phyloP scores from a whole-genome alignment of 2,888 invertebrate genomes.

The Drepana falcataria region DNA sequence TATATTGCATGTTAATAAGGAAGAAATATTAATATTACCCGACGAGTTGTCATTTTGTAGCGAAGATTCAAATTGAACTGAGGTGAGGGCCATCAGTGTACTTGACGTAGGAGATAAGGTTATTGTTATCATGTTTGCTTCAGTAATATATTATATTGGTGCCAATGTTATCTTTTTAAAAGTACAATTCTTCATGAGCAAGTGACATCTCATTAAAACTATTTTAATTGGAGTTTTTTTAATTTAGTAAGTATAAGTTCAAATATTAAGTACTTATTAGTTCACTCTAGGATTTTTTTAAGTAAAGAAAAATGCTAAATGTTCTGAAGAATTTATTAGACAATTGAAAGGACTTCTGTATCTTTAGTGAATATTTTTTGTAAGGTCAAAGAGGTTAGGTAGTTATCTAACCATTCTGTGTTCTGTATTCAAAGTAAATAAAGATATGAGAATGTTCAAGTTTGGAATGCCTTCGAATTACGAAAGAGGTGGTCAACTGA shows the following conservation, averaged over 20 bases:
- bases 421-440: background rate
- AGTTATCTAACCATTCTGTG: constrained; percentile 49
- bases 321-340: background rate
- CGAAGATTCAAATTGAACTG: constrained; percentile 58
- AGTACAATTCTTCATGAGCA: constrained; percentile 32
- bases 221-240: background rate
- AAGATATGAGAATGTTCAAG: background rate
- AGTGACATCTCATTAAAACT: constrained; percentile 20
- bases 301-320: background rate
- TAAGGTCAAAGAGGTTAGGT: constrained; percentile 61
- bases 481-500: constrained; percentile 12
- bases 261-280: no score
- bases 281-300: no score
- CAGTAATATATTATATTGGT: constrained; percentile 35
- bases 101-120: constrained; percentile 65
- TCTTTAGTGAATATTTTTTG: constrained; percentile 2
- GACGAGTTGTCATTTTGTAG: constrained; percentile 63
- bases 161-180: constrained; percentile 29
- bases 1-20: constrained; percentile 13
- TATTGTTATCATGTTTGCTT: constrained; percentile 52
- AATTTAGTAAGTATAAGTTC: no score
- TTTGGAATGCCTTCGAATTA: constrained; percentile 1
- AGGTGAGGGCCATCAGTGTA: constrained; percentile 46
- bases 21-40: constrained; percentile 50
- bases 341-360: background rate